phyloP scores from a whole-genome alignment of 2,797 vertebrate species.

The Prunella strophiata region DNA sequence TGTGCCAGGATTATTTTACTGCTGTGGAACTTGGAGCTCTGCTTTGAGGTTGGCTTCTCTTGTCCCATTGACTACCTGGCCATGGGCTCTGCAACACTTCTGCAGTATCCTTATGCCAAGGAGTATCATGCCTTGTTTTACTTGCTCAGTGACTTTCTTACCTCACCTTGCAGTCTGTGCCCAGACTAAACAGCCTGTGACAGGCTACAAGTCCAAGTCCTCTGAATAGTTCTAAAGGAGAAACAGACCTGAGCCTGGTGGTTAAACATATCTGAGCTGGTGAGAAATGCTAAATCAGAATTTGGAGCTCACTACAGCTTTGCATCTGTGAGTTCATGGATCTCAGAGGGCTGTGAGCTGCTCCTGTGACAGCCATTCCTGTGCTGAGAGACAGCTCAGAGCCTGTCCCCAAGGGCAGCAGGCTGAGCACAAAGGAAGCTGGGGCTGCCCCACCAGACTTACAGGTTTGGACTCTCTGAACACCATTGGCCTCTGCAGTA shows the following conservation, averaged over 20 bases:
- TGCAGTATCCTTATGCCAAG: not conserved
- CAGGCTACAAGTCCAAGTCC: slow-evolving; percentile 8
- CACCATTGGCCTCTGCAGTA: not conserved
- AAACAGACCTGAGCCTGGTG: not conserved
- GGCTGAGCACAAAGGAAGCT: not conserved
- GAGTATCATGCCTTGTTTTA: not conserved
- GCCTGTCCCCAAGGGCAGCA: not conserved
- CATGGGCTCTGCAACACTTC: not conserved
- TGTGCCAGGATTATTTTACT: not conserved
- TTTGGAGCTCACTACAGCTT: not conserved
- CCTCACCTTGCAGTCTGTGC: slow-evolving; percentile 35
- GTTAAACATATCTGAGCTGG: slow-evolving; percentile 4
- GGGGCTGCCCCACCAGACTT: not conserved
- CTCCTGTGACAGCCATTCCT: not conserved
- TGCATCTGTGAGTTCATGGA: not conserved
- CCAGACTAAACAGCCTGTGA: slow-evolving; percentile 34
- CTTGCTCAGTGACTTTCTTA: slow-evolving; percentile 27
- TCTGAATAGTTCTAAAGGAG: slow-evolving; percentile 17
- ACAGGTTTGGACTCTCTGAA: not conserved
- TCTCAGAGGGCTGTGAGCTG: not conserved
- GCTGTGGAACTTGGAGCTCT: not conserved
- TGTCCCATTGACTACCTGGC: not conserved
- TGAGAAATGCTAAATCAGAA: not conserved
- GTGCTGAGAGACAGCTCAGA: not conserved
- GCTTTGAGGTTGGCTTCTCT: not conserved